These are phyloP conservation scores for Rhinichthys osculus DNA, from an alignment of 2,797 vertebrate species.

Conservation along the genomic window DNA sequence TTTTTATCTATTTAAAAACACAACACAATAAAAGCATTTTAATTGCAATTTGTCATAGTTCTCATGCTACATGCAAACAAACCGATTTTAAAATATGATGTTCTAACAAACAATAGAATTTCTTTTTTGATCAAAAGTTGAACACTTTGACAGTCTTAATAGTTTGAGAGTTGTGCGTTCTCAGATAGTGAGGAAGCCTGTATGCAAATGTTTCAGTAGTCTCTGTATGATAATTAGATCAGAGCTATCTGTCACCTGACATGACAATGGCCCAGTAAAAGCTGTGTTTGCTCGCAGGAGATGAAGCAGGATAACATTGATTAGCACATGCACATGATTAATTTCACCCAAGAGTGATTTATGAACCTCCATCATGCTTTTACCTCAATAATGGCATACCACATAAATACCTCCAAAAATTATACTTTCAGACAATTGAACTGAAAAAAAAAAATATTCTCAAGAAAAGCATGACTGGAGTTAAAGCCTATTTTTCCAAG, in stretches of 20 bases:
- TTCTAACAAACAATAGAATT: slow-evolving; percentile 13
- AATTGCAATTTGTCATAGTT: slow-evolving; percentile 15
- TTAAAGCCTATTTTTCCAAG: slow-evolving; percentile 17
- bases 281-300: slow-evolving; percentile 60
- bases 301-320: slow-evolving; percentile 58
- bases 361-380: slow-evolving; percentile 42
- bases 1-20: not conserved
- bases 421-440: slow-evolving; percentile 30
- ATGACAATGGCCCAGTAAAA: slow-evolving; percentile 66
- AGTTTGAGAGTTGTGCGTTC: slow-evolving; percentile 48
- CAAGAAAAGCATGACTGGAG: slow-evolving; percentile 17
- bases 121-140: slow-evolving; percentile 34
- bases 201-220: slow-evolving; percentile 67
- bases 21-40: slow-evolving; percentile 7
- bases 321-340: slow-evolving; percentile 57
- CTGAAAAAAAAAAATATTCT: not conserved
- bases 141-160: slow-evolving; percentile 27
- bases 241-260: slow-evolving; percentile 62
- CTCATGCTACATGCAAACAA: not conserved
- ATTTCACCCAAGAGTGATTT: slow-evolving; percentile 60
- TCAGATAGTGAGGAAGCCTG: slow-evolving; percentile 49
- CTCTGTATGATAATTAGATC: slow-evolving; percentile 71
- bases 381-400: slow-evolving; percentile 49
- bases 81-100: slow-evolving; percentile 10
- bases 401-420: slow-evolving; percentile 40